Base-by-base conservation (phyloP, 2,888 invertebrate species). In the Gryllus longicercus region DNA sequence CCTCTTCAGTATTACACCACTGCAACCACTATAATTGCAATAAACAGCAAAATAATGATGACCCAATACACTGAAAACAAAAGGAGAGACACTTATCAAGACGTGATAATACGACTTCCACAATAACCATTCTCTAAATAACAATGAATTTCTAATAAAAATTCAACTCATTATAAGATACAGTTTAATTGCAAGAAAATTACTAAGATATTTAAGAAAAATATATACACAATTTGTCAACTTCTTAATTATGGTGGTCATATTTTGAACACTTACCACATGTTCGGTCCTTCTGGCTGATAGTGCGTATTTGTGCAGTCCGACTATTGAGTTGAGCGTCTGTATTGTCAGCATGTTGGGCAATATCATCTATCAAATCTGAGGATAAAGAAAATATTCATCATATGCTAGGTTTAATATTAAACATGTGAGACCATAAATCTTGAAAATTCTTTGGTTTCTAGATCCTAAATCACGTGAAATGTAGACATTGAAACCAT, bases 301-400 rank as follows among this genome's bases (percentile, higher is more conserved):
- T 90, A n/a, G 88, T 88, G 79, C 89, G 87, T 51, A 95, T 90
- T 83, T 92, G 90, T 38, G 89, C 88, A 0, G 94, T 95, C 86
- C 93, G 94, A 50, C 88, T 89, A 79, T 90, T 87, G 25, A 95
- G 88, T 78, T 93, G 88, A n/a, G 90, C 88, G 84, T 93, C 91
- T 1, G 94, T 94, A 81, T 90, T 87, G 82, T 94, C 94, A 86
- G 94, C 92, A 81, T 92, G 92, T 82, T 92, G 92, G 1, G 91
- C 91, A 82, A 95, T 89, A 86, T 93, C 93, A 84, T 94, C 94
- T 82, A 95, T 89, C 81, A 95, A 90, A 85, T 92, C 94, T 94
- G 84, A 16, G 88, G 87, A 49, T 50, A 21, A 21, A 50, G n/a
- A 14, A n/a, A 49, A 50, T n/a, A 49, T 18, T 4, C 16, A 63